Conservation (phyloP, 2,113 vertebrate genomes). For the Nyctibius bracteatus region DNA sequence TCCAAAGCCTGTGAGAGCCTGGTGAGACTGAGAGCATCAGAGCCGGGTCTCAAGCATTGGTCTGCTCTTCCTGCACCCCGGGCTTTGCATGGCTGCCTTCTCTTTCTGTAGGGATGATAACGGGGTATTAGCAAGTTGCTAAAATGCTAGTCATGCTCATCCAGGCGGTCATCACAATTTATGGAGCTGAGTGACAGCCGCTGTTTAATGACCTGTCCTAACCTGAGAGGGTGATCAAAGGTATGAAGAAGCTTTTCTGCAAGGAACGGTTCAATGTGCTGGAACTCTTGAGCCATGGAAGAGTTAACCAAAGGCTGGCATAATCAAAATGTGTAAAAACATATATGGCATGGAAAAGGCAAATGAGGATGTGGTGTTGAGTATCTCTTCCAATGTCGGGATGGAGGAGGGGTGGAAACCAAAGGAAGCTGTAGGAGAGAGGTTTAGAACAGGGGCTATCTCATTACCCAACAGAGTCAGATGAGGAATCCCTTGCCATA, state of each 20-base stretch:
- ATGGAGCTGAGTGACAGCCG: background rate
- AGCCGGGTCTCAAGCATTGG: fast-evolving
- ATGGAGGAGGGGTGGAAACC: background rate
- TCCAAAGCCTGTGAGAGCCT: background rate
- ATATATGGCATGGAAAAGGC: background rate
- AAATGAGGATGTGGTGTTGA: background rate
- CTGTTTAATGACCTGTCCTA: background rate
- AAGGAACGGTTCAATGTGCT: background rate
- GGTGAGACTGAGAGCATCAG: background rate
- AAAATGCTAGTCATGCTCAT: background rate
- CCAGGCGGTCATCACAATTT: background rate
- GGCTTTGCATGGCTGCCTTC: background rate
- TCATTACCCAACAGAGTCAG: background rate
- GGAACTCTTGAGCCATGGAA: background rate
- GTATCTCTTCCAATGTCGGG: background rate
- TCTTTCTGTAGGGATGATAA: background rate
- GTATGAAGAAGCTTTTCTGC: background rate
- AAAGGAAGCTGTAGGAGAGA: background rate
- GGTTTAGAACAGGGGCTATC: background rate
- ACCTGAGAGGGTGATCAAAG: background rate
- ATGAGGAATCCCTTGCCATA: background rate
- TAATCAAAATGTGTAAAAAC: background rate
- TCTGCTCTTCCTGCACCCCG: background rate
- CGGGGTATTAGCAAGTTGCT: background rate
- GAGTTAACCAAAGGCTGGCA: background rate